phyloP scores from a whole-genome alignment of 2,888 invertebrate species.

The Trichogramma dendrolimi region DNA sequence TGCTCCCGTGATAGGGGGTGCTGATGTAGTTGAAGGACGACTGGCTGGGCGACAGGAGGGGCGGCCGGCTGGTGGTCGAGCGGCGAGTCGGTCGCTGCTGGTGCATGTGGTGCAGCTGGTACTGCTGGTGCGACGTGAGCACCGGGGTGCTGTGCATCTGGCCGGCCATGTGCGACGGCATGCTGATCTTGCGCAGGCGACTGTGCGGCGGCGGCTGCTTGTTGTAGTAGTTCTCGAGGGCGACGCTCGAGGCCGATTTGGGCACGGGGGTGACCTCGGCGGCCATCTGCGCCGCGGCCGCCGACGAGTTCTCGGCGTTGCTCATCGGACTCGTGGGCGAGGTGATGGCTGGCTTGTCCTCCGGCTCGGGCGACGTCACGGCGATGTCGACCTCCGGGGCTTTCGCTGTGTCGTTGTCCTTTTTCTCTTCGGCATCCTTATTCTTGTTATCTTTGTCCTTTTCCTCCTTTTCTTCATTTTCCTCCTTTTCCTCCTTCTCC shows the following conservation, averaged over 20 bases:
- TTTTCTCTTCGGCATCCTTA: slow-evolving; percentile 46
- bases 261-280: slow-evolving; percentile 39
- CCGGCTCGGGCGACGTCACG: slow-evolving; percentile 41
- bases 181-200: slow-evolving; percentile 61
- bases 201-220: slow-evolving; percentile 43
- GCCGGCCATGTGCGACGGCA: slow-evolving; percentile 56
- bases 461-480: slow-evolving; percentile 44
- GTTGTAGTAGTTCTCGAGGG: slow-evolving; percentile 58
- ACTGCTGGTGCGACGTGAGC: slow-evolving; percentile 61
- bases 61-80: slow-evolving; percentile 40
- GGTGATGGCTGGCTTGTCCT: slow-evolving; percentile 33
- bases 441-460: slow-evolving; percentile 46
- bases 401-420: slow-evolving; percentile 40
- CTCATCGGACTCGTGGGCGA: slow-evolving; percentile 18
- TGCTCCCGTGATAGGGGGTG: slow-evolving; percentile 82
- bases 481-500: slow-evolving; percentile 42
- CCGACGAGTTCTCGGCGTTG: neutral
- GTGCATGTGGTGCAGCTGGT: slow-evolving; percentile 58
- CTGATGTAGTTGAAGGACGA: slow-evolving; percentile 82
- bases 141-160: slow-evolving; percentile 64
- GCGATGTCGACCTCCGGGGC: slow-evolving; percentile 31
- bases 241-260: slow-evolving; percentile 68
- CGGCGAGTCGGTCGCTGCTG: slow-evolving; percentile 37
- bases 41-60: slow-evolving; percentile 69
- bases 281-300: no score